A percentile compares a stretch with the other conserved stretches of the same genome.
phyloP scores from a whole-genome alignment of 2,888 invertebrate genomes.

The Lasioglossum vierecki region DNA sequence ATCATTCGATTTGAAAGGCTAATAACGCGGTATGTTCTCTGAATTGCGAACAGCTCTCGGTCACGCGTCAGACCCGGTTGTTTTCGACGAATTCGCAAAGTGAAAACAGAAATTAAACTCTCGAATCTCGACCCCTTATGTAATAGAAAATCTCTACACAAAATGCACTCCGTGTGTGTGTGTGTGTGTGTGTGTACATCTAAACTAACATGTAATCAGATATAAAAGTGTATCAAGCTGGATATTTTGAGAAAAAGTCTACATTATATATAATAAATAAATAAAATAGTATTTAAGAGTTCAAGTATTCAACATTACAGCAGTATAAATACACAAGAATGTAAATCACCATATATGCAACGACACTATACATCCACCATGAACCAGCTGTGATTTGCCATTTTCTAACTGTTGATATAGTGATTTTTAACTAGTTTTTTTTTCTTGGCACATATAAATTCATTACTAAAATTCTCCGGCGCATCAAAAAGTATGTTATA shows the following conservation, averaged over 20 bases:
- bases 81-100: slow-evolving; percentile 22
- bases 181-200: too few relatives aligned
- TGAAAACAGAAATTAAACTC: background rate
- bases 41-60: slow-evolving; percentile 41
- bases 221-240: background rate
- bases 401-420: background rate
- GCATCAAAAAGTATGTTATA: background rate
- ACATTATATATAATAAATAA: too few relatives aligned
- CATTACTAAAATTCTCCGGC: background rate
- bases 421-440: background rate
- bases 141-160: background rate
- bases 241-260: background rate
- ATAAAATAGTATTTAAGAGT: background rate
- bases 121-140: background rate
- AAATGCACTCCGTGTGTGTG: too few relatives aligned
- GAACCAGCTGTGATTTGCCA: background rate
- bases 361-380: background rate
- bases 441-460: background rate
- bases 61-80: slow-evolving; percentile 16
- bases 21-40: slow-evolving; percentile 46
- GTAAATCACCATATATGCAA: background rate
- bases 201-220: background rate
- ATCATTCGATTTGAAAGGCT: slow-evolving; percentile 71
- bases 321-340: background rate
- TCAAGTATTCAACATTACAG: background rate